Percentiles rank a stretch among this genome's conserved stretches.
Conservation (phyloP, 2,797 vertebrate genomes). For the Fratercula arctica region DNA sequence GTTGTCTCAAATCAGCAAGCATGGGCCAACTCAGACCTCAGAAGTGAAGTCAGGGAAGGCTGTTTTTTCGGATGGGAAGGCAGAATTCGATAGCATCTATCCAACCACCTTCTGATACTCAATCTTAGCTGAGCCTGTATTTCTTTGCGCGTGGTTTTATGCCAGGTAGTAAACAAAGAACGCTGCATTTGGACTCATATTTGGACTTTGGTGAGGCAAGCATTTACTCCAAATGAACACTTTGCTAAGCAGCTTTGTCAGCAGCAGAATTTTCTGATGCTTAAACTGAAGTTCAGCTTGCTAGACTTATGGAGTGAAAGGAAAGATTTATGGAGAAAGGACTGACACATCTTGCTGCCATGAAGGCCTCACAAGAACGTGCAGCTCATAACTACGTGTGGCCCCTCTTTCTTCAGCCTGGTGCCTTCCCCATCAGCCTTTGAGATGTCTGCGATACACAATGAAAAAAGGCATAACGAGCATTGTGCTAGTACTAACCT, state of each 20-base stretch:
- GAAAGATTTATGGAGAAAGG: background rate
- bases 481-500: background rate
- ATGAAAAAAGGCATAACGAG: accelerated
- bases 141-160: background rate
- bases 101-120: background rate
- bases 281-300: background rate
- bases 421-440: background rate
- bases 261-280: background rate
- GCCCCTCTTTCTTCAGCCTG: background rate
- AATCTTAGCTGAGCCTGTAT: background rate
- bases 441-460: background rate
- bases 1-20: background rate
- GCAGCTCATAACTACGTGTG: accelerated
- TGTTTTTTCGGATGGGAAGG: background rate
- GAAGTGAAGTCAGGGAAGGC: background rate
- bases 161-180: background rate
- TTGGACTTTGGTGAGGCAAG: background rate
- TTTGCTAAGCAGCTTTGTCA: background rate
- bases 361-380: background rate
- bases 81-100: background rate
- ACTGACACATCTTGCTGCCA: background rate
- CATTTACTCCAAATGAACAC: background rate
- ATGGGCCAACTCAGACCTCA: background rate
- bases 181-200: background rate
- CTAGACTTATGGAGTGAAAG: background rate